Conservation (phyloP, 1,140 invertebrate genomes). For the Sarcophaga peregrina region DNA sequence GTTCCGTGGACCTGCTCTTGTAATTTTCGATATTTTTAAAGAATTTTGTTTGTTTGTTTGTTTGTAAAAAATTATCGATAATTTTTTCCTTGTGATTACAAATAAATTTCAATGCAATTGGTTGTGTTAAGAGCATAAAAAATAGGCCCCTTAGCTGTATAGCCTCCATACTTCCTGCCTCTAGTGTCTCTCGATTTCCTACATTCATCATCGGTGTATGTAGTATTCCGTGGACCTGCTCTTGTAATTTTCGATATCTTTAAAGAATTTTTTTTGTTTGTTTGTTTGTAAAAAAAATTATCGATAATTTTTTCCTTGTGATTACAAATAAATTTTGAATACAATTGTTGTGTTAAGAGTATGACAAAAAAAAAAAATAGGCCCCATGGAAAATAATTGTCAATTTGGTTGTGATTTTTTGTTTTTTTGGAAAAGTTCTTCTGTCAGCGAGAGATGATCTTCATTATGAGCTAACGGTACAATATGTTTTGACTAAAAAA, state of each 20-base stretch:
- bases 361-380: neutral
- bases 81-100: too few relatives aligned
- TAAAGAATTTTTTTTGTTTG: too few relatives aligned
- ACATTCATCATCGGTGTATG: too few relatives aligned
- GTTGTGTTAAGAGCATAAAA: too few relatives aligned
- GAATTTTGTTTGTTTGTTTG: too few relatives aligned
- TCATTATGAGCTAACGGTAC: neutral
- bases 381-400: neutral
- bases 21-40: too few relatives aligned
- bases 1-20: too few relatives aligned
- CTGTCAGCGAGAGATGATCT: neutral
- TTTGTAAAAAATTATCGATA: neutral
- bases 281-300: neutral
- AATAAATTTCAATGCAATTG: neutral
- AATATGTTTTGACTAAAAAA: conserved; percentile 1
- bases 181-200: too few relatives aligned
- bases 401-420: conserved; percentile 2
- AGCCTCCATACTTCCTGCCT: too few relatives aligned
- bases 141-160: neutral
- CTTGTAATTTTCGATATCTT: too few relatives aligned
- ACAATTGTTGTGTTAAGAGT: neutral
- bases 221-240: too few relatives aligned
- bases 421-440: neutral
- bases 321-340: conserved; percentile 5
- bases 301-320: neutral